phyloP scores from a whole-genome alignment of 37 sponge, comb jelly and placozoan genomes.

The Crambe crambe region DNA sequence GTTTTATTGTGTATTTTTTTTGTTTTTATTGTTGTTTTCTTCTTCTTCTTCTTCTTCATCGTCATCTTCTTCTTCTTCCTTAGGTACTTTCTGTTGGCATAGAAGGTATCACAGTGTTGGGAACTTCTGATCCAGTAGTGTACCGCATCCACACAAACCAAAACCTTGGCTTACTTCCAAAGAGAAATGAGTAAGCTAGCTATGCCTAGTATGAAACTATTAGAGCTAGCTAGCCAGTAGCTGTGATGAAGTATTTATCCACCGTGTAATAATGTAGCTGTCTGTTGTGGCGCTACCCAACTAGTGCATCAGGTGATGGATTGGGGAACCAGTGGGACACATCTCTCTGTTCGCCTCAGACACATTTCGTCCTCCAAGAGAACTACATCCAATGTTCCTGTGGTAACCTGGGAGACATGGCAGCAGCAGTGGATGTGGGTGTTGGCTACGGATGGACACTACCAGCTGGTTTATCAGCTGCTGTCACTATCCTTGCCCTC shows the following conservation, averaged over 20 bases:
- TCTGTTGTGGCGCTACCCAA: constrained; percentile 40
- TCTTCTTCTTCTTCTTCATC: too few relatives aligned
- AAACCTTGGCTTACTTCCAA: constrained; percentile 13
- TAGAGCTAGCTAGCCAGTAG: not conserved
- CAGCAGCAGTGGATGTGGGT: constrained; percentile 24
- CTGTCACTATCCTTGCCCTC: constrained; percentile 51
- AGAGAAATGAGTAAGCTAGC: constrained; percentile 30
- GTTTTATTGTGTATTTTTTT: not conserved
- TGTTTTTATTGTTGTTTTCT: too few relatives aligned
- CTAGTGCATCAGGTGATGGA: not conserved
- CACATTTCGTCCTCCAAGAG: constrained; percentile 18
- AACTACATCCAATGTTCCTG: constrained; percentile 69
- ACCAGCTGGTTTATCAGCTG: constrained; percentile 55
- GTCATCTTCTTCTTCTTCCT: too few relatives aligned
- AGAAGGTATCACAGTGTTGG: not conserved
- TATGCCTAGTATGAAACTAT: not conserved
- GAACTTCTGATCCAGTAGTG: constrained; percentile 12
- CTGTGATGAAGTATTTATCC: not conserved
- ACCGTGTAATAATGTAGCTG: constrained; percentile 20
- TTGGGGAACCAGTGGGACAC: constrained; percentile 14
- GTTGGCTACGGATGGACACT: constrained; percentile 66
- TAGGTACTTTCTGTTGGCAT: constrained; percentile 48
- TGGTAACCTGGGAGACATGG: constrained; percentile 57
- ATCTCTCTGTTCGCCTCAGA: not conserved
- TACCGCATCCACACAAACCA: constrained; percentile 30